These are phyloP conservation scores for Cavia aperea DNA, from an alignment of 2,113 vertebrate genomes.

Conservation along the genomic window DNA sequence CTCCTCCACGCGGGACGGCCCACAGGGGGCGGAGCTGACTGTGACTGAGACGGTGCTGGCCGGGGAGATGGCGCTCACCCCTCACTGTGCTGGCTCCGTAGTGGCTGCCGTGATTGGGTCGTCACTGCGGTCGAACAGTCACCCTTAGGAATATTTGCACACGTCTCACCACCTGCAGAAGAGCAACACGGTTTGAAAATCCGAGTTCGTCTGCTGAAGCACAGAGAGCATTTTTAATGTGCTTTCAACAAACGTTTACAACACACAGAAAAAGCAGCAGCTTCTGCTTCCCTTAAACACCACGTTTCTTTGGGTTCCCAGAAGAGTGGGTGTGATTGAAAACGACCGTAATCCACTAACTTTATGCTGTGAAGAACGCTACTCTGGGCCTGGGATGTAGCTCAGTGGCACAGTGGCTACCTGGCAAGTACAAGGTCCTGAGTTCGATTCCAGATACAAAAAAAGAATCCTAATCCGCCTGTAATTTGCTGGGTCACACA, in stretches of 20 bases:
- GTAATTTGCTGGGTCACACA: slow-evolving; percentile 47
- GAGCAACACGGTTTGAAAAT: background rate
- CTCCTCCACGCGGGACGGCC: slow-evolving; percentile 29
- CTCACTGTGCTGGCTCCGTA: background rate
- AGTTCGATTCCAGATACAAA: too few species aligned
- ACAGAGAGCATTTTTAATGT: background rate
- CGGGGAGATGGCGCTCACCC: background rate
- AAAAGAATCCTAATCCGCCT: slow-evolving; percentile 14
- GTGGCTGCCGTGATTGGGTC: background rate
- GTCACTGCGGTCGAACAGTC: background rate
- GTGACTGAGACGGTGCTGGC: too few species aligned
- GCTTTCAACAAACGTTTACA: background rate
- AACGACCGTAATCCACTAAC: slow-evolving; percentile 27
- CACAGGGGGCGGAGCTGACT: slow-evolving; percentile 17
- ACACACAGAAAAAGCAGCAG: background rate
- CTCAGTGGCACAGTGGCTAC: too few species aligned
- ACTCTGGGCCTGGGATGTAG: background rate
- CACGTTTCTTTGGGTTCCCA: slow-evolving; percentile 34
- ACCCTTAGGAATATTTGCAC: background rate
- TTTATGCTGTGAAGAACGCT: slow-evolving; percentile 36
- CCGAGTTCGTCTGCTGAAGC: slow-evolving; percentile 19
- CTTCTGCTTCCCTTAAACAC: background rate
- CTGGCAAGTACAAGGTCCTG: too few species aligned
- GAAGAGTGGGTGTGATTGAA: background rate
- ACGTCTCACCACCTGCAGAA: background rate